A percentile compares a stretch with the other conserved stretches of the same genome.
These are phyloP conservation scores for Acromyrmex charruanus DNA, from an alignment of 1,140 invertebrate genomes.

Conservation along the genomic window DNA sequence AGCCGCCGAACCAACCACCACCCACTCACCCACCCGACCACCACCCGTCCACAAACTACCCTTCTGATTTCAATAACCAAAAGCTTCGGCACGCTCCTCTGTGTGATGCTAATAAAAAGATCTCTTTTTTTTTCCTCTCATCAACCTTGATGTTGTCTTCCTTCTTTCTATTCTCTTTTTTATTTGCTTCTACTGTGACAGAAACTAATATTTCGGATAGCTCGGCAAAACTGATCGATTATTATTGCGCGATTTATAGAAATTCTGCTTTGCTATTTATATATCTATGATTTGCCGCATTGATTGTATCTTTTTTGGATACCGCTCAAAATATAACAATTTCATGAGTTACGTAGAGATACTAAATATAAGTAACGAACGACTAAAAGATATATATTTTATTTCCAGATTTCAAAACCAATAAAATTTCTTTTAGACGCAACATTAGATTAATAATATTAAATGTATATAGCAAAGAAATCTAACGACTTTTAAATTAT, in stretches of 20 bases:
- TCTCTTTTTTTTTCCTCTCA: constrained; percentile 68
- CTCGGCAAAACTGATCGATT: background rate
- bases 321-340: background rate
- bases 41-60: constrained; percentile 63
- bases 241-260: background rate
- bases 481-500: constrained; percentile 65
- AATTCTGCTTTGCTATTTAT: background rate
- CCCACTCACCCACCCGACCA: constrained; percentile 53
- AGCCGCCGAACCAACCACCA: constrained; percentile 56
- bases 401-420: background rate
- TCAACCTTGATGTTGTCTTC: constrained; percentile 10
- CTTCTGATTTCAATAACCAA: constrained; percentile 83
- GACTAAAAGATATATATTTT: background rate
- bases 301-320: background rate
- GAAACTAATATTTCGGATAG: background rate
- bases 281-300: background rate
- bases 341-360: background rate
- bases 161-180: background rate
- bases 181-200: background rate
- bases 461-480: constrained; percentile 38
- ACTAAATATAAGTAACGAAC: background rate
- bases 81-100: constrained; percentile 72
- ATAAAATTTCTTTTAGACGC: background rate
- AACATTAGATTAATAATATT: constrained; percentile 5
- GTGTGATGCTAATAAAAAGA: constrained; percentile 84